Percentiles rank a stretch among this genome's conserved stretches.
Conservation (phyloP, 2,888 invertebrate genomes). For the Omphaloscelis lunosa region DNA sequence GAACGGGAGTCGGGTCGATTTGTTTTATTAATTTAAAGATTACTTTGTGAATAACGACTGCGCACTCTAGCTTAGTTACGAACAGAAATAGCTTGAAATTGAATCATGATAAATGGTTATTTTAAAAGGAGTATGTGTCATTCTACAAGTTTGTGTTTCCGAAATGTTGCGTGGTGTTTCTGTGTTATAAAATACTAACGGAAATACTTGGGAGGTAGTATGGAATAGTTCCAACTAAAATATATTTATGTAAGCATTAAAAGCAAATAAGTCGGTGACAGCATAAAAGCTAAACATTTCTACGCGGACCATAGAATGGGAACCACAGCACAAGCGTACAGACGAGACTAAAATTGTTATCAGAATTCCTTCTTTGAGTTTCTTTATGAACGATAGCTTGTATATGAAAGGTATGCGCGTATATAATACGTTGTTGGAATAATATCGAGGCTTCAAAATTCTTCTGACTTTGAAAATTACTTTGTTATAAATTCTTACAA, state of each 20-base stretch:
- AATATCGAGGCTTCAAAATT: not conserved
- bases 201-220: constrained; percentile 56
- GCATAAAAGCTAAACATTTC: constrained; percentile 78
- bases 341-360: constrained; percentile 69
- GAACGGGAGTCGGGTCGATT: constrained; percentile 74
- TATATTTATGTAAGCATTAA: constrained; percentile 69
- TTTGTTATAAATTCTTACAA: not conserved
- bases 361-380: constrained; percentile 41
- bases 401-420: constrained; percentile 2
- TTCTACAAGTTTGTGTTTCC: constrained; percentile 45
- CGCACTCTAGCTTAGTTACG: constrained; percentile 55
- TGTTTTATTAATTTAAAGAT: constrained; percentile 79
- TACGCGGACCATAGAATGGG: constrained; percentile 73
- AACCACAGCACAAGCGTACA: constrained; percentile 73
- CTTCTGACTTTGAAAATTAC: not conserved
- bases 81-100: constrained; percentile 60
- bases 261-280: constrained; percentile 78
- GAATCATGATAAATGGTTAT: constrained; percentile 61
- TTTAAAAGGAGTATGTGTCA: constrained; percentile 54
- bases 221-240: constrained; percentile 57
- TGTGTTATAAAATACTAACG: constrained; percentile 51
- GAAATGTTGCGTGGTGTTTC: constrained; percentile 48
- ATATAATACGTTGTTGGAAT: not conserved
- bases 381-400: constrained; percentile 17
- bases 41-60: constrained; percentile 65